Evolutionary conservation across 2,888 invertebrate genomes (phyloP), one percentile per base, ranked within the genome.

Genomic region (Caenorhabditis sp.): DNA sequence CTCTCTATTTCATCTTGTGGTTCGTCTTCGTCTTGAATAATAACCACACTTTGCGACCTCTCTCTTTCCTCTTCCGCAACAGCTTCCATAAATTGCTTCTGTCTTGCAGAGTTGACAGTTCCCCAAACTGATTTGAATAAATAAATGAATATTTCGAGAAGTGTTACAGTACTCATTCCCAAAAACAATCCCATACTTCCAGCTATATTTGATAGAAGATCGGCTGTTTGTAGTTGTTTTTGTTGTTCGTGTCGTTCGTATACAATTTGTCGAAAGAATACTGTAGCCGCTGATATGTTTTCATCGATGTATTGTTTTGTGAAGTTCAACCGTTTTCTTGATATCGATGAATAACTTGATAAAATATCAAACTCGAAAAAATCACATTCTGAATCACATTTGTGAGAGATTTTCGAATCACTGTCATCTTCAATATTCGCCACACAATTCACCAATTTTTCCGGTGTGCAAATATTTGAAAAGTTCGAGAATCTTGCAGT

Each of bases 101-200:
- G 81, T 31, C 83, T 61, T 6, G 82, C 72, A 0, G 79, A 78
- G 27, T 81, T 81, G 0, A 81, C 76, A 19, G 80, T 78, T 61
- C 81, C 81, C 79, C 79, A 81, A 12, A 79, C 77, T 2, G 79
- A 75, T 71, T 81, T 81, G 71, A 81, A 78, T 4, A 81, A 58
- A 43, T 78, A 83, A 55, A 83, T 83, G 61, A 83, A 83, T 21
- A 83, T 82, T 69, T 83, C 83, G 1, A 81, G 59, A 0, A 83
- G 65, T 0, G 83, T 83, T 1, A 83, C 82, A 21, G 79, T 79
- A 53, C 79, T 79, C 83, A 83, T 83, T 54, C 83, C 83, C 24
- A 83, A 55, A 58, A 83, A 83, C 23, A 83, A 57, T 5, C 83
- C 83, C 83, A 83, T 83, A 51, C 73, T 75, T 12, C 83, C 83